phyloP scores from a whole-genome alignment of 2,888 invertebrate genomes.

The Antheraea assamensis region DNA sequence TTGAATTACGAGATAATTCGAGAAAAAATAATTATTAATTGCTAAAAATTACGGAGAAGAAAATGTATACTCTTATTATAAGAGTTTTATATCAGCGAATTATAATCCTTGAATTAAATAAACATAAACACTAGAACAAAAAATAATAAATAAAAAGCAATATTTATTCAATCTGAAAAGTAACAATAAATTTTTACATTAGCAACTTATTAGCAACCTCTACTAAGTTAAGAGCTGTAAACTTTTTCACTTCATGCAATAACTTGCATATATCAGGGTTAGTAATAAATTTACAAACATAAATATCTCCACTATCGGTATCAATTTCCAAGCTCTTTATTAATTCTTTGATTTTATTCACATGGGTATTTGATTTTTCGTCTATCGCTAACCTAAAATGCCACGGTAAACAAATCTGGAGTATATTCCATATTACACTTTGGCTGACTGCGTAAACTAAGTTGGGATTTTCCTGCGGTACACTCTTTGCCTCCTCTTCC shows the following conservation, averaged over 20 bases:
- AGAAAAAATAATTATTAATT: no score
- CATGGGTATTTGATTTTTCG: constrained; percentile 51
- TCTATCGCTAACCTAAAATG: constrained; percentile 64
- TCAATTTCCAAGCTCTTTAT: constrained; percentile 58
- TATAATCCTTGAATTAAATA: background rate
- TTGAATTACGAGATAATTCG: no score
- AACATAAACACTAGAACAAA: background rate
- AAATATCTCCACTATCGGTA: constrained; percentile 67
- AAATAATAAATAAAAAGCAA: background rate
- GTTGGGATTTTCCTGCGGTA: constrained; percentile 51
- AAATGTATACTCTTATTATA: background rate
- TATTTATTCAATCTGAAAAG: background rate
- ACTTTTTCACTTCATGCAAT: constrained; percentile 66
- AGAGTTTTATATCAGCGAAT: background rate
- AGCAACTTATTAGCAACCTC: constrained; percentile 54
- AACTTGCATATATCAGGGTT: constrained; percentile 61
- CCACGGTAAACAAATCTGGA: constrained; percentile 69
- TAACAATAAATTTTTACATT: constrained; percentile 26
- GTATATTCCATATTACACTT: constrained; percentile 66
- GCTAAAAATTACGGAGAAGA: background rate
- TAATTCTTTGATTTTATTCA: constrained; percentile 49
- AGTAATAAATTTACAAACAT: constrained; percentile 61
- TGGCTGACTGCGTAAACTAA: constrained; percentile 64
- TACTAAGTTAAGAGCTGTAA: constrained; percentile 56
- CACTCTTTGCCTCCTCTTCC: constrained; percentile 54